Evolutionary conservation across 30 jellyfish, hydroid and myxozoan genomes (phyloP), one percentile per base, ranked within the genome.

Genomic region (Mastigias papua): DNA sequence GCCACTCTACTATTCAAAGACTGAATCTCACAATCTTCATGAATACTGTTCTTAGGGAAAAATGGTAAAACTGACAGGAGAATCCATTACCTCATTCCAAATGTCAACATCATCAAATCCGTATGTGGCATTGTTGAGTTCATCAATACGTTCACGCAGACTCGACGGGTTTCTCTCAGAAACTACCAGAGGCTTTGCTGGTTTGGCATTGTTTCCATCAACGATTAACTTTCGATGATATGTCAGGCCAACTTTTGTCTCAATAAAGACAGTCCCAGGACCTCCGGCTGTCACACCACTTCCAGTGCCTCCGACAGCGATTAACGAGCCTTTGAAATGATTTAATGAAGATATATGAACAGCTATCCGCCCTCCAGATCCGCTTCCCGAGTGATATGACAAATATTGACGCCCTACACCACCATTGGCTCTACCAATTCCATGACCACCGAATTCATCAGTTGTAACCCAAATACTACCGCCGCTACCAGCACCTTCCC

Each of bases 401-500:
- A 29, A 66, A 15, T 71, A 33, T 3, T 22, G 35, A 19, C n/a
- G 64, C 33, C 94, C 94, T 35, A 35, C 15, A 8, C 94, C 94
- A 29, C 94, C 94, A 48, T 74, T 86, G 4, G 78, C 84, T 27
- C 94, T 48, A 19, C 67, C 89, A 27, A 34, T 73, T 25, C 94
- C 94, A 46, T 86, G 94, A 29, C 94, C 94, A 48, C 89, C 88
- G 19, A 86, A 68, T 63, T 74, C 88, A 64, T 63, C 64, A 5
- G 88, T 86, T 15, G 84, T 76, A 62, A 86, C 63, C 88, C 88
- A 76, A 8, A 86, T 76, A 64, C 94, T 86, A 4, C 94, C 94
- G 62, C 94, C 94, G 51, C 94, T 86, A 54, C 94, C 94, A 6
- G 89, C 94, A 21, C 94, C 94, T 48, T 76, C 94, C 34, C 94